Conservation (phyloP, 2,113 vertebrate species). For the Tenrec ecaudatus region DNA sequence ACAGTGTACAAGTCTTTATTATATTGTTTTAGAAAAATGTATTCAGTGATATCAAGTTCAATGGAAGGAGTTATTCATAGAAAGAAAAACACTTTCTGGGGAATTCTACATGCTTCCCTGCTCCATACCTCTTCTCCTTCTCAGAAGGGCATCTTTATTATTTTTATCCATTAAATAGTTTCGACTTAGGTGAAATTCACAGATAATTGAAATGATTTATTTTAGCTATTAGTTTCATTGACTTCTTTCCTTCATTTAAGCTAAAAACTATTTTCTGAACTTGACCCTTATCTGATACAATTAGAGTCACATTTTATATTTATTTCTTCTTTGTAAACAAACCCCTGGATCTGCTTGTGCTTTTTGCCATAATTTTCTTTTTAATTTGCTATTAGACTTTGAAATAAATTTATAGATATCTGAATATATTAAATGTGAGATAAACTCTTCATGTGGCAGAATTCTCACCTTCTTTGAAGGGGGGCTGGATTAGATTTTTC, state of each 20-base stretch:
- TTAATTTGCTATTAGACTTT: neutral
- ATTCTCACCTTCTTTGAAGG: neutral
- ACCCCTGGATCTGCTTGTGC: neutral
- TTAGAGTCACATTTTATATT: neutral
- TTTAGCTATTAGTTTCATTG: neutral
- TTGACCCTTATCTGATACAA: neutral
- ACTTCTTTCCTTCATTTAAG: neutral
- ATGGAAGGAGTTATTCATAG: too few relatives aligned
- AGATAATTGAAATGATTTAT: neutral
- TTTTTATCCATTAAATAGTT: neutral
- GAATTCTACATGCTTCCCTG: too few relatives aligned
- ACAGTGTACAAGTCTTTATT: neutral
- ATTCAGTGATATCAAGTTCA: neutral
- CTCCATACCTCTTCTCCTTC: neutral
- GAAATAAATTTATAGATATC: conserved; percentile 7
- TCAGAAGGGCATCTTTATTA: neutral
- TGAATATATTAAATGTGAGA: neutral
- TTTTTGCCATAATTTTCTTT: neutral
- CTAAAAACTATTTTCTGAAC: conserved; percentile 8
- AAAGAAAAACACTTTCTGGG: too few relatives aligned
- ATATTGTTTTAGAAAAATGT: conserved; percentile 20
- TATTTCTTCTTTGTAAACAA: conserved; percentile 10
- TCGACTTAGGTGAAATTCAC: conserved; percentile 28
- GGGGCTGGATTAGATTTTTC: neutral
- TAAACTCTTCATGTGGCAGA: neutral